Conservation (phyloP, 2,797 vertebrate genomes). For the Acestrorhynchus altus region DNA sequence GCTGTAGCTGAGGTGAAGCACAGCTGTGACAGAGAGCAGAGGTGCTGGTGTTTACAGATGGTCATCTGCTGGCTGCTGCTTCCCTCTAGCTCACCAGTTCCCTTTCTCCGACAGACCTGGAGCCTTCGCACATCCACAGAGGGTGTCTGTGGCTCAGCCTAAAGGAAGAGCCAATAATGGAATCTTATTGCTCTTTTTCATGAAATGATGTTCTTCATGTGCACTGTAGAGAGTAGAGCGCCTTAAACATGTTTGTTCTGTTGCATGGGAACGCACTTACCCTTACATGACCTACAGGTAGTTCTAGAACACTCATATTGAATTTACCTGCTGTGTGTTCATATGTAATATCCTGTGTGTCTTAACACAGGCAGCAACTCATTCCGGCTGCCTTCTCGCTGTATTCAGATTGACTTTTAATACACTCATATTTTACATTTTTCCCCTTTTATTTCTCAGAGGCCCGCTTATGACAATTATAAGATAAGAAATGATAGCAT, state of each 20-base stretch:
- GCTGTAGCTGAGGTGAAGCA: background rate
- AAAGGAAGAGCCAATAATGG: background rate
- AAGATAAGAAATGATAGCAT: no score
- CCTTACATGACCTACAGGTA: background rate
- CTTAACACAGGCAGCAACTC: no score
- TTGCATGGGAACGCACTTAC: background rate
- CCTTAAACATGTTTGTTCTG: background rate
- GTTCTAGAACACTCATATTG: background rate
- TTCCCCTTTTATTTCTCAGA: no score
- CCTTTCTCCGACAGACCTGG: background rate
- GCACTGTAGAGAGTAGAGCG: background rate
- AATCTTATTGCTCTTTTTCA: background rate
- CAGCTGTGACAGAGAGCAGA: constrained; percentile 41
- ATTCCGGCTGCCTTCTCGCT: no score
- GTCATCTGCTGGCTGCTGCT: constrained; percentile 45
- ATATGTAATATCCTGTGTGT: background rate
- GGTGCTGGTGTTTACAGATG: constrained; percentile 46
- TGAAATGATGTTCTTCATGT: background rate
- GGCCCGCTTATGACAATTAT: no score
- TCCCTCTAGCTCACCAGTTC: constrained; percentile 1
- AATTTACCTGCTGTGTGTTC: background rate
- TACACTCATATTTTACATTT: no score
- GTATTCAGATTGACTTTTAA: background rate
- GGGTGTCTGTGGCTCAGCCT: background rate
- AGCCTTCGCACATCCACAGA: background rate